Conservation (phyloP, 2,113 vertebrate genomes). For the Tyto alba region DNA sequence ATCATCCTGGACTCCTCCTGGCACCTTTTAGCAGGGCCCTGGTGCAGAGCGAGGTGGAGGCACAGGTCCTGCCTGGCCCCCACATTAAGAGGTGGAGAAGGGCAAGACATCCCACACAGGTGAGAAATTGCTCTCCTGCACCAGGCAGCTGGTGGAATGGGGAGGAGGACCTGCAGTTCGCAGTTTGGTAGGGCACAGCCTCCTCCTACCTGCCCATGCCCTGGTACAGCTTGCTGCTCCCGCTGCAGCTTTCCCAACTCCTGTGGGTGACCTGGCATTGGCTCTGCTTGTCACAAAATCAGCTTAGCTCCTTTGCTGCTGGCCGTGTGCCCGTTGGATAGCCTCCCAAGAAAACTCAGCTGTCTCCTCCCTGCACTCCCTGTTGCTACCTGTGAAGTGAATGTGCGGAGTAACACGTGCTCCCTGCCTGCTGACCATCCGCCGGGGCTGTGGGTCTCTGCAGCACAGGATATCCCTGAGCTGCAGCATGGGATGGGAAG, state of each 20-base stretch:
- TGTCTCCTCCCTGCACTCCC: background rate
- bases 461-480: background rate
- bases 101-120: fast-evolving
- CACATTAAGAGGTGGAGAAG: background rate
- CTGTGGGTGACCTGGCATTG: background rate
- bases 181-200: background rate
- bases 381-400: background rate
- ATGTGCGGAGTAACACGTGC: fast-evolving
- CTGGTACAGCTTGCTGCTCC: background rate
- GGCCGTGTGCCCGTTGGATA: fast-evolving
- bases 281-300: background rate
- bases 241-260: background rate
- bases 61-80: background rate
- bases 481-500: background rate
- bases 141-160: background rate
- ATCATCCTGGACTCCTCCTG: background rate
- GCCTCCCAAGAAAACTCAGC: background rate
- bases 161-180: background rate
- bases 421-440: background rate
- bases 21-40: background rate
- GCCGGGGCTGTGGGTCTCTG: background rate
- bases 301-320: background rate
- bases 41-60: background rate
- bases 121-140: background rate
- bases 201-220: background rate